Base-by-base conservation (phyloP, 23 tunicate genomes). In the Trididemnum miniatum region DNA sequence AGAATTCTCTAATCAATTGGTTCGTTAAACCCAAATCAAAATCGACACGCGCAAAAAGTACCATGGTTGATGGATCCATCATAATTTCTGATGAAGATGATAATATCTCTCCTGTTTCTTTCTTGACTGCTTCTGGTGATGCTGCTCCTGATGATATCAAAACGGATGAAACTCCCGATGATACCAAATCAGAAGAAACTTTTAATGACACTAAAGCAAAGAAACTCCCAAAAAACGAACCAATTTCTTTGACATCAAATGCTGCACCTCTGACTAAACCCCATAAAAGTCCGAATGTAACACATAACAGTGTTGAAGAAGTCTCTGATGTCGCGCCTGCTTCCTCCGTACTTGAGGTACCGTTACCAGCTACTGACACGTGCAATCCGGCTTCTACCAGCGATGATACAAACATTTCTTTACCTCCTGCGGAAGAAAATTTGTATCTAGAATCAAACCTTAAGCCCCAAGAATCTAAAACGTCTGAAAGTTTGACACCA, bases 1-100 rank as follows among this genome's bases (percentile, higher is more conserved):
- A 67, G 32, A 67, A 32, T 12, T 67, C 75, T 37, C 9, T 67
- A 12, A 7, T 67, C 38, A 67, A 38, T 22, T 67, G 75, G 75
- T 67, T 67, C n/a, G 75, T 67, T 9, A 67, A 67, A 33, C 9
- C 38, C n/a, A 32, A 67, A 12, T 7, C 37, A 7, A 4, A 12
- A 33, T 31, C 7, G 15, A 9, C 31, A 9, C 12, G 32, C n/a
- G 38, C 3, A 4, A 22, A 67, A 7, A 7, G 7, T 12, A 24
- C 31, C 15, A 7, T 3, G 15, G 37, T 67, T 38, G 27, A 62
- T 4, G 23, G 27, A 20, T 4, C 28, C 23, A 38, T 67, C 12
- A 33, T 30, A 12, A 67, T 20, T 4, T 67, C 75, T 22, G 75
- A 33, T 33, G 75, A 33, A 7, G 75, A 67, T 30, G 38, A 44